Evolutionary conservation across 2,797 vertebrate species (phyloP).

Genomic region (Anguilla marmorata): DNA sequence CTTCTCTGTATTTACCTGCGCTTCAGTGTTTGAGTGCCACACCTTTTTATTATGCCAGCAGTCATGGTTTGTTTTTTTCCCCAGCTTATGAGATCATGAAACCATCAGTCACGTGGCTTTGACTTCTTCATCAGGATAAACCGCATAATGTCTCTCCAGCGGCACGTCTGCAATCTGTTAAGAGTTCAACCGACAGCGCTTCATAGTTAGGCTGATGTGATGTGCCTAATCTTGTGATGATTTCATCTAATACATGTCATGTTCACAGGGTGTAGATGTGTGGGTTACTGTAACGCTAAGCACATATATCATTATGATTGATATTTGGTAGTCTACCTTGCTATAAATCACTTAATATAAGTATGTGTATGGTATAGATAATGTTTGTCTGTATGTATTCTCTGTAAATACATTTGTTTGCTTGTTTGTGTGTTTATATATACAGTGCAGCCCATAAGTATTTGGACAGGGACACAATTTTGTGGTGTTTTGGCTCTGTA

Average conservation of each 20-base stretch:
- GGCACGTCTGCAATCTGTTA: constrained; percentile 51
- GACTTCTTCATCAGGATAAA: constrained; percentile 49
- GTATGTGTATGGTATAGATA: not conserved
- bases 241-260: constrained; percentile 52
- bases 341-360: not conserved
- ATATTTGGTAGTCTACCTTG: constrained; percentile 7
- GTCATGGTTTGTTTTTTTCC: constrained; percentile 53
- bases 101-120: constrained; percentile 47
- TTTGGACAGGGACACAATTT: not conserved
- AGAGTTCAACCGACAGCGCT: constrained; percentile 56
- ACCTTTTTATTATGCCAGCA: constrained; percentile 42
- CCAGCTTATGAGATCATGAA: constrained; percentile 58
- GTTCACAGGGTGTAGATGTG: constrained; percentile 38
- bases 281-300: constrained; percentile 28
- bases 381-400: not conserved
- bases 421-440: not conserved
- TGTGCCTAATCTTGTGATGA: constrained; percentile 48
- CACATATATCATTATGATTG: constrained; percentile 8
- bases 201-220: constrained; percentile 53
- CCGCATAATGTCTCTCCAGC: constrained; percentile 47
- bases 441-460: not conserved
- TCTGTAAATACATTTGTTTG: not conserved
- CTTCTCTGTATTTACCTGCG: constrained; percentile 49
- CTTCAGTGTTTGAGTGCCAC: constrained; percentile 30
- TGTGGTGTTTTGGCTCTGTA: too few relatives aligned